Evolutionary conservation across 2,113 vertebrate genomes (phyloP).

Genomic region (Proterorhinus semilunaris): DNA sequence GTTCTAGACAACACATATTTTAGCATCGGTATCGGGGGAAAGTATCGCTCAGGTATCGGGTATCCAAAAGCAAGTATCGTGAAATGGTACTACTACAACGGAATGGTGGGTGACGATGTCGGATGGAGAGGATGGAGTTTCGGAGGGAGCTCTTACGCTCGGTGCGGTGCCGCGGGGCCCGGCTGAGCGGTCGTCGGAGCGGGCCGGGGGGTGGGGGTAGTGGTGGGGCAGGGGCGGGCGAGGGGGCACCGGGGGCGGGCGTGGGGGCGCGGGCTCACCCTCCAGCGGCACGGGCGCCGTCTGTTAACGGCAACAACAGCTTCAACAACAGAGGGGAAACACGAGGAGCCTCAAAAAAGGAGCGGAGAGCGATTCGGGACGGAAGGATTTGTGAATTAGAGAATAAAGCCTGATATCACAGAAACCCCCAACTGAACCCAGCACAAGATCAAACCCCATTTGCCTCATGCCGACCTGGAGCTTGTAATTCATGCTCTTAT

Average conservation of each 20-base stretch:
- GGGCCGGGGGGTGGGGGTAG: conserved; percentile 81
- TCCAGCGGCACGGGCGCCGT: conserved; percentile 72
- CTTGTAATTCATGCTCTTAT: too few species aligned
- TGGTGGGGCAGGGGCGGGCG: conserved; percentile 93
- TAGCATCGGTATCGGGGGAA: too few species aligned
- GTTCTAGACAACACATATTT: too few species aligned
- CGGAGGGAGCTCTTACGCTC: conserved; percentile 82
- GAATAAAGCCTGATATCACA: too few species aligned
- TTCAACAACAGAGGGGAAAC: not conserved
- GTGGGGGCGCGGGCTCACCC: conserved; percentile 86
- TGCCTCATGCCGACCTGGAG: too few species aligned
- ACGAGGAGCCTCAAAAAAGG: not conserved
- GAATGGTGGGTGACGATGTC: not conserved
- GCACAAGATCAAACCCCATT: too few species aligned
- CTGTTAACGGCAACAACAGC: conserved; percentile 59
- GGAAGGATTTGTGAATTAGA: too few species aligned
- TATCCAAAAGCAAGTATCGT: too few species aligned
- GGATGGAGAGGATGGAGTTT: not conserved
- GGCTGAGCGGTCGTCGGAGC: conserved; percentile 88
- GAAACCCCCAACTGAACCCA: too few species aligned
- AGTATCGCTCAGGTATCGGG: too few species aligned
- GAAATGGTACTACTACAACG: too few species aligned
- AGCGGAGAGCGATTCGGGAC: too few species aligned
- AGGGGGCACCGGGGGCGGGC: conserved; percentile 91
- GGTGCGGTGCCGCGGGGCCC: conserved; percentile 88